Evolutionary conservation across 2,113 vertebrate genomes (phyloP).

Genomic region (Laticauda laticaudata): DNA sequence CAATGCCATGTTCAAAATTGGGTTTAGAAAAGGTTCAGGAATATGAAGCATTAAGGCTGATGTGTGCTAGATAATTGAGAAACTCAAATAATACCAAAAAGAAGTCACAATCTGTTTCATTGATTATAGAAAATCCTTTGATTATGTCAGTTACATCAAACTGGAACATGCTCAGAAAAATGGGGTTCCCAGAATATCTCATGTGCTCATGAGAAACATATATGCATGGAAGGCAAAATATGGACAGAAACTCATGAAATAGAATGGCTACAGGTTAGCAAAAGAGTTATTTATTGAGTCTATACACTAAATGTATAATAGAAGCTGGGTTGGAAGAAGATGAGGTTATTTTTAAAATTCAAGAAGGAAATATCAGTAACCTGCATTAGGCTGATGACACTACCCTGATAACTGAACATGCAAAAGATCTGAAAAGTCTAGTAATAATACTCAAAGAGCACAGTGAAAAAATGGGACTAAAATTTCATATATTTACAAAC

Average conservation of each 20-base stretch:
- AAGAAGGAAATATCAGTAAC: background rate
- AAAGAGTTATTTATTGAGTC: too few relatives aligned
- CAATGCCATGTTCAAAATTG: background rate
- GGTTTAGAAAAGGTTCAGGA: background rate
- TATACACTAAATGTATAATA: background rate
- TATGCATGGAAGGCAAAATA: background rate
- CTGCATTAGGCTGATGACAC: background rate
- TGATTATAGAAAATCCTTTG: too few relatives aligned
- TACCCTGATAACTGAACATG: background rate
- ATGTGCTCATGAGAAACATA: background rate
- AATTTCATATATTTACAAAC: background rate
- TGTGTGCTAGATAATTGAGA: background rate
- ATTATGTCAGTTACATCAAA: too few relatives aligned
- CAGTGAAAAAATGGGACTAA: background rate
- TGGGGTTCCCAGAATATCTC: background rate
- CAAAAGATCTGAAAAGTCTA: background rate
- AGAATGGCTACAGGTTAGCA: background rate
- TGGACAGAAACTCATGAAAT: background rate
- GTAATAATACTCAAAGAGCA: background rate
- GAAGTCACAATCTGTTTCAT: too few relatives aligned
- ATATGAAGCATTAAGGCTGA: background rate
- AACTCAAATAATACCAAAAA: background rate
- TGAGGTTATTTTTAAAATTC: background rate
- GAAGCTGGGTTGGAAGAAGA: background rate
- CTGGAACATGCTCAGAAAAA: background rate